Percentiles rank a stretch among this genome's conserved stretches.
These are phyloP conservation scores for Menidia beryllina DNA, from an alignment of 2,113 vertebrate genomes.

Conservation along the genomic window DNA sequence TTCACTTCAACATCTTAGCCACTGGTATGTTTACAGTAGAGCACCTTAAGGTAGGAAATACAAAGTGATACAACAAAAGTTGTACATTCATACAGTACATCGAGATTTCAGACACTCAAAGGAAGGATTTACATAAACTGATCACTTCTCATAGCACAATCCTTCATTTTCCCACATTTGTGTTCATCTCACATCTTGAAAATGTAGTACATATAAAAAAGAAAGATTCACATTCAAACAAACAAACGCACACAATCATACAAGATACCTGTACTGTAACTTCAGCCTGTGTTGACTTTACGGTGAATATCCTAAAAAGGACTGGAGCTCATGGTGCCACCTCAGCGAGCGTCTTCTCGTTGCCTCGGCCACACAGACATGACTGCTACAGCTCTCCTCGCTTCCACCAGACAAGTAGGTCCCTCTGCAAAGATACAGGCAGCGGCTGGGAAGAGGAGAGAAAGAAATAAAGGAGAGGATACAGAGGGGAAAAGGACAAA, in stretches of 20 bases:
- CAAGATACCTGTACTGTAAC: slow-evolving; percentile 68
- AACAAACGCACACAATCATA: slow-evolving; percentile 27
- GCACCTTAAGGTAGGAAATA: slow-evolving; percentile 13
- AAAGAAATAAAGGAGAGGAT: slow-evolving; percentile 13
- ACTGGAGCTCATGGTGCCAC: slow-evolving; percentile 34
- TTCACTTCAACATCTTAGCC: slow-evolving; percentile 25
- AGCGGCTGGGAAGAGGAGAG: slow-evolving; percentile 27
- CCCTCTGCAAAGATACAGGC: slow-evolving; percentile 52
- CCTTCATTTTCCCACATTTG: too few relatives aligned
- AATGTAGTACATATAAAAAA: neutral
- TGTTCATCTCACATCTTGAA: neutral
- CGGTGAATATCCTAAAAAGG: slow-evolving; percentile 39
- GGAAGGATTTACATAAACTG: neutral
- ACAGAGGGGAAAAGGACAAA: neutral
- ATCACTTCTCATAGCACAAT: neutral
- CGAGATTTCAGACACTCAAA: neutral
- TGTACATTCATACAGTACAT: neutral
- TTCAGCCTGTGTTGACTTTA: slow-evolving; percentile 27
- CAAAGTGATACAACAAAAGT: neutral
- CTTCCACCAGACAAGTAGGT: slow-evolving; percentile 55
- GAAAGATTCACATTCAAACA: too few relatives aligned
- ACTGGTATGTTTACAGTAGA: neutral
- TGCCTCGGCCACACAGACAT: slow-evolving; percentile 44
- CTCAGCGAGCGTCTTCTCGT: slow-evolving; percentile 41
- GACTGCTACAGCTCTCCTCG: slow-evolving; percentile 62